Evolutionary conservation across 1,140 invertebrate species (phyloP).

Genomic region (Aphaenogaster ashmeadi): DNA sequence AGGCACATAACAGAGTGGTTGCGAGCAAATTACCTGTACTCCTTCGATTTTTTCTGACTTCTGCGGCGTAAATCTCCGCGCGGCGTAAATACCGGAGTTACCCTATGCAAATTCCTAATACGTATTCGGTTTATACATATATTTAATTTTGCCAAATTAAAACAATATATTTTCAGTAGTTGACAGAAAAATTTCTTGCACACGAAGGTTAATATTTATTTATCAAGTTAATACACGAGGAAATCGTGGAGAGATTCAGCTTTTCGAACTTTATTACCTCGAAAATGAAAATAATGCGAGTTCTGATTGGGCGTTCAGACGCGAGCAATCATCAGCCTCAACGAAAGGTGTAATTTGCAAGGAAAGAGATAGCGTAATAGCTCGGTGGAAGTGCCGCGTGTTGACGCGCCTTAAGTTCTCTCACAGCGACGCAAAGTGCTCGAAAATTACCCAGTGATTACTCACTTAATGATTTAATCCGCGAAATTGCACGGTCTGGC

Average conservation of each 20-base stretch:
- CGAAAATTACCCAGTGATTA: constrained; percentile 59
- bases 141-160: background rate
- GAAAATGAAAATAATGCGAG: constrained; percentile 37
- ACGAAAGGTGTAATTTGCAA: constrained; percentile 50
- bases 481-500: constrained; percentile 56
- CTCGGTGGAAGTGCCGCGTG: constrained; percentile 38
- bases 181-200: background rate
- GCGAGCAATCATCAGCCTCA: constrained; percentile 44
- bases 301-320: constrained; percentile 31
- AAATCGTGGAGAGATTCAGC: background rate
- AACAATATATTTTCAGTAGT: background rate
- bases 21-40: no score
- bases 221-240: background rate
- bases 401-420: constrained; percentile 41
- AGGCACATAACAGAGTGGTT: no score
- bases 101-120: no score
- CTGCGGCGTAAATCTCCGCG: no score
- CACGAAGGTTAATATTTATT: no score
- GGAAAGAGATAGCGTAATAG: constrained; percentile 43
- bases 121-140: no score
- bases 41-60: no score
- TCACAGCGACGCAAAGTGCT: constrained; percentile 41
- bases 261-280: constrained; percentile 8
- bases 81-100: no score
- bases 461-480: constrained; percentile 63